These are phyloP conservation scores for Naja naja DNA, from an alignment of 2,113 vertebrate genomes.

Conservation along the genomic window DNA sequence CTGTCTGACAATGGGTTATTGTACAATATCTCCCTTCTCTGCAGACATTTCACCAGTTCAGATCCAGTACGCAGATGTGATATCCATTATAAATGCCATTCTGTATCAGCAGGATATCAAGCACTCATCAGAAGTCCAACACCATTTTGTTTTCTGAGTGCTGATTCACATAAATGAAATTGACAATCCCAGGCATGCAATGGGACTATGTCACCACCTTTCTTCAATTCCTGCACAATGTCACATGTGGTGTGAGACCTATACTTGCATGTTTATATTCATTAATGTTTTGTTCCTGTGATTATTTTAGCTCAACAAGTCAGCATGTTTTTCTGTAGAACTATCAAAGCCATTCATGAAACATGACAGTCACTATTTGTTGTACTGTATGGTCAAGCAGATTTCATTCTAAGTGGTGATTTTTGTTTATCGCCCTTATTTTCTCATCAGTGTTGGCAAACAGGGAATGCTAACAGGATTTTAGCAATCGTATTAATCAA, in stretches of 20 bases:
- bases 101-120: too few species aligned
- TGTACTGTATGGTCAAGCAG: background rate
- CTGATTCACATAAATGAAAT: background rate
- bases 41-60: too few species aligned
- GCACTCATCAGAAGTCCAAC: too few species aligned
- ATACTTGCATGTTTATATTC: background rate
- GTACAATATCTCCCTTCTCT: too few species aligned
- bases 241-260: background rate
- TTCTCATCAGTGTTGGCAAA: background rate
- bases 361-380: background rate
- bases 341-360: background rate
- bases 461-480: background rate
- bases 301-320: background rate
- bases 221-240: background rate
- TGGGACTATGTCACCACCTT: too few species aligned
- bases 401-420: background rate
- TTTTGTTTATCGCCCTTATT: background rate
- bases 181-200: background rate
- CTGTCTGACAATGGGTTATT: too few species aligned
- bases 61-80: too few species aligned
- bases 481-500: background rate
- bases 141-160: too few species aligned
- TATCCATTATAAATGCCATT: too few species aligned
- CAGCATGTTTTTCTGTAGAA: background rate
- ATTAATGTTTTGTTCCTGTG: background rate